A percentile compares a stretch with the other conserved stretches of the same genome.
phyloP scores from a whole-genome alignment of 2,113 vertebrate genomes.

The Proteles cristata region DNA sequence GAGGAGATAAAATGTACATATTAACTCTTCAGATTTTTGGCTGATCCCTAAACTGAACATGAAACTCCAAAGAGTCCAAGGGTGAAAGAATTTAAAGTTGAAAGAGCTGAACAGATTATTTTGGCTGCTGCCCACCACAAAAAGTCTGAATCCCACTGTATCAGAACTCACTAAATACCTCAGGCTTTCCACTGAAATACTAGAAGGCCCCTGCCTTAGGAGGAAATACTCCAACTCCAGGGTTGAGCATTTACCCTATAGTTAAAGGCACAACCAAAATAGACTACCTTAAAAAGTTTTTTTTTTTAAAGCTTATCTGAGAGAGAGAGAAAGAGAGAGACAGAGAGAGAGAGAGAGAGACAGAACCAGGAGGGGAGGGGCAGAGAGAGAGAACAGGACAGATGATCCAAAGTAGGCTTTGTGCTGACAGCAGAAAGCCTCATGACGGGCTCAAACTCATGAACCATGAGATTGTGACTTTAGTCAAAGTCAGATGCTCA shows the following conservation, averaged over 20 bases:
- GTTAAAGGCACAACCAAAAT: neutral
- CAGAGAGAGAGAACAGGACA: no score
- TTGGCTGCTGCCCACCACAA: neutral
- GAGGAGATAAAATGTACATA: neutral
- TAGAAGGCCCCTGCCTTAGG: neutral
- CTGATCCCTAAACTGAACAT: neutral
- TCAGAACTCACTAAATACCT: neutral
- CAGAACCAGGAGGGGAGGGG: no score
- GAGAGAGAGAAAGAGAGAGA: no score
- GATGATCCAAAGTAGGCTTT: no score
- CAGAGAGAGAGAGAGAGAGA: no score
- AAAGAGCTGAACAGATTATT: neutral
- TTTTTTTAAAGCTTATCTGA: no score
- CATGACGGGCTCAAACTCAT: no score
- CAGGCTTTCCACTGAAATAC: neutral
- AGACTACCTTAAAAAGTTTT: neutral
- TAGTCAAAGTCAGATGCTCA: no score
- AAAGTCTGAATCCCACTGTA: neutral
- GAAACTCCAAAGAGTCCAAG: neutral
- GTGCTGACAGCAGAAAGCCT: no score
- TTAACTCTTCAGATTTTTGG: neutral
- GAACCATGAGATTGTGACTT: no score
- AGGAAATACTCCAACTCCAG: neutral
- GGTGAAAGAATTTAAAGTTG: neutral
- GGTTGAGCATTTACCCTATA: neutral